A percentile compares a stretch with the other conserved stretches of the same genome.
Conservation (phyloP, 2,113 vertebrate species). For the Baryphthengus martii region DNA sequence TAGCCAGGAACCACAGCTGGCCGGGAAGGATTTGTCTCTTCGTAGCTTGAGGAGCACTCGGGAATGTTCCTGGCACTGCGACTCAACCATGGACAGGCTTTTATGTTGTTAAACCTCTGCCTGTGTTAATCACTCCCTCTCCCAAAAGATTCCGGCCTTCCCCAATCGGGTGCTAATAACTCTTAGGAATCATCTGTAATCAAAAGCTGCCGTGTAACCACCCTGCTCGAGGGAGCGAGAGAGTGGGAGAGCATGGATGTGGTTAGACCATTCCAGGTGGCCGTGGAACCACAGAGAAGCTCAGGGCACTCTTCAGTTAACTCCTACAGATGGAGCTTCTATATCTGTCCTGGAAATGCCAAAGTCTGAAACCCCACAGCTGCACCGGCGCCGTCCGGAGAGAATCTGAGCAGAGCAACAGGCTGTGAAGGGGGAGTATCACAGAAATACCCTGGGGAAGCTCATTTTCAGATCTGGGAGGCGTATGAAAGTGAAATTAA, state of each 20-base stretch:
- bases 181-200: not conserved
- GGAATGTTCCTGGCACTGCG: not conserved
- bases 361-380: not conserved
- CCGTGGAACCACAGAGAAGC: not conserved
- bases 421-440: not conserved
- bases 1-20: not conserved
- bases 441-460: not conserved
- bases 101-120: not conserved
- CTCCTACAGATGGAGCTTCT: not conserved
- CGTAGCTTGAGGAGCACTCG: not conserved
- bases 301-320: not conserved
- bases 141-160: not conserved
- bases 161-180: not conserved
- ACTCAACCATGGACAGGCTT: not conserved
- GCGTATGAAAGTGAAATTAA: not conserved
- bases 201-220: not conserved
- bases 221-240: not conserved
- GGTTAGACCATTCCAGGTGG: not conserved
- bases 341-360: fast-evolving
- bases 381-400: not conserved
- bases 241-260: not conserved
- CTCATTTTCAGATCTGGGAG: not conserved
- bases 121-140: not conserved
- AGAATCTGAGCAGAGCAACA: not conserved
- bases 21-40: not conserved